These are phyloP conservation scores for Bovichtus diacanthus DNA, from an alignment of 2,797 vertebrate species.

Conservation along the genomic window DNA sequence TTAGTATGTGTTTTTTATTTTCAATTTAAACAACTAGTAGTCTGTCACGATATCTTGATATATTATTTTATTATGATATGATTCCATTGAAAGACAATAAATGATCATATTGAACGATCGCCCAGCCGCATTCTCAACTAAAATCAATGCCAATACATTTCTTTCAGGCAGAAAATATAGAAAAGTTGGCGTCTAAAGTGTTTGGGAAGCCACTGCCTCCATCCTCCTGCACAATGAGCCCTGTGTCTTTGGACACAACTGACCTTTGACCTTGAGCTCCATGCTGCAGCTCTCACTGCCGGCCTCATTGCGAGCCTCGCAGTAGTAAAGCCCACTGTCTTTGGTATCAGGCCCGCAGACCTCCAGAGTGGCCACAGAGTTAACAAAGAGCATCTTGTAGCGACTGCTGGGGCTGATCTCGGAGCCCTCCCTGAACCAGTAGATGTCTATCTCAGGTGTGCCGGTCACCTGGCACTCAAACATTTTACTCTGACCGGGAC, in stretches of 20 bases:
- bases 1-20: too few relatives aligned
- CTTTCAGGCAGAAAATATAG: neutral
- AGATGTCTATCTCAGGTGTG: slow-evolving; percentile 93
- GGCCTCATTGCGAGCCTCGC: slow-evolving; percentile 96
- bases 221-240: neutral
- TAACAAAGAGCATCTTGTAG: slow-evolving; percentile 87
- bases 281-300: slow-evolving; percentile 97
- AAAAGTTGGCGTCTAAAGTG: neutral
- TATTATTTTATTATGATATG: too few relatives aligned
- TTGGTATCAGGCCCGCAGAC: slow-evolving; percentile 85
- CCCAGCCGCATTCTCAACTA: neutral
- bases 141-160: neutral
- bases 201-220: neutral
- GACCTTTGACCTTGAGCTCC: slow-evolving; percentile 98
- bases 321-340: slow-evolving; percentile 93
- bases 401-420: slow-evolving; percentile 89
- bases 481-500: slow-evolving; percentile 88
- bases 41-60: too few relatives aligned
- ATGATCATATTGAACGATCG: too few relatives aligned
- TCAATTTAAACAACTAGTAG: too few relatives aligned
- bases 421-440: slow-evolving; percentile 95
- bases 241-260: slow-evolving; percentile 64
- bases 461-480: slow-evolving; percentile 96
- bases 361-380: slow-evolving; percentile 91
- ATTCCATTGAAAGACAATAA: too few relatives aligned